Conservation (phyloP, 2,797 vertebrate genomes). For the Acanthopagrus latus region DNA sequence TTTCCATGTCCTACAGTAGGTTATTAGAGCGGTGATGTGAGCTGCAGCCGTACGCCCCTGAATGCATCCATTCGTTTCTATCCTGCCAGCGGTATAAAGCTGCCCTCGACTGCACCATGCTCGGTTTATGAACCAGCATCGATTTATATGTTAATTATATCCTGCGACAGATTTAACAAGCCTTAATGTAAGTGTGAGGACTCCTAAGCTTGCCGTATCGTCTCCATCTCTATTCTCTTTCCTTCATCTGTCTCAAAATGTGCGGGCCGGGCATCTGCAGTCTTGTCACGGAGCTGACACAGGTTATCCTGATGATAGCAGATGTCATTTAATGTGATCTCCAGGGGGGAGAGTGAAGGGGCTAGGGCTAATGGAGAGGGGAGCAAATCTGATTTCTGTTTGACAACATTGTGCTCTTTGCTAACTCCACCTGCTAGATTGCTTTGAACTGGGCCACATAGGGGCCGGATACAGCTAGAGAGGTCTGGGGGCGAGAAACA, state of each 20-base stretch:
- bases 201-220: constrained; percentile 50
- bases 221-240: constrained; percentile 52
- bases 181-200: constrained; percentile 68
- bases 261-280: constrained; percentile 63
- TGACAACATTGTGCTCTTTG: constrained; percentile 74
- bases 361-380: constrained; percentile 78
- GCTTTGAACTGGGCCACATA: constrained; percentile 59
- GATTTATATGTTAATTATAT: constrained; percentile 84
- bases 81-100: constrained; percentile 48
- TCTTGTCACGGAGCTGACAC: constrained; percentile 71
- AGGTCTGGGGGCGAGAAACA: constrained; percentile 35
- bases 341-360: constrained; percentile 61
- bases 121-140: constrained; percentile 74
- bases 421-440: constrained; percentile 73
- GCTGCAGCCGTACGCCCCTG: constrained; percentile 28
- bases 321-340: constrained; percentile 85
- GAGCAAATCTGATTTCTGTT: constrained; percentile 82
- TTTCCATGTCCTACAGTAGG: constrained; percentile 51
- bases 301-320: constrained; percentile 82
- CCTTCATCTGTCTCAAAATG: constrained; percentile 50
- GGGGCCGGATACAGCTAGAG: constrained; percentile 43
- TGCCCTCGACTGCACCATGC: constrained; percentile 49
- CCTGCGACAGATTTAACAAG: constrained; percentile 71
- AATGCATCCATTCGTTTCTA: constrained; percentile 41
- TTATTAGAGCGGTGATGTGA: constrained; percentile 56